These are phyloP conservation scores for Notolabrus celidotus DNA, from an alignment of 2,797 vertebrate species.

Conservation along the genomic window DNA sequence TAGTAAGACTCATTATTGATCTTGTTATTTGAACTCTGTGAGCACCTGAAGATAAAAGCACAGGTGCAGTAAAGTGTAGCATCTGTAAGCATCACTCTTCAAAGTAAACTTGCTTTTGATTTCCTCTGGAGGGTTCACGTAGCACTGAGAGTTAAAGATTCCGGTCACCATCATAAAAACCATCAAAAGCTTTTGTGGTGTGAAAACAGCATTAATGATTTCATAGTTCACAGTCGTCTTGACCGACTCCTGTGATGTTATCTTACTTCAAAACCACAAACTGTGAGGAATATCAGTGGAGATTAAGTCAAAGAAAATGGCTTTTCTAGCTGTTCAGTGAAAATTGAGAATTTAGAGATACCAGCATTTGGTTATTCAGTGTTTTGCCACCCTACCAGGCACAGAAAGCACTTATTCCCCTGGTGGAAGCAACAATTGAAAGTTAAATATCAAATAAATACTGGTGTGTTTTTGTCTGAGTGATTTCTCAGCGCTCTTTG, in stretches of 20 bases:
- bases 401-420: slow-evolving; percentile 39
- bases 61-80: background rate
- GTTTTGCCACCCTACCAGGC: slow-evolving; percentile 1
- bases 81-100: background rate
- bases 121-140: no score
- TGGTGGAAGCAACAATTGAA: slow-evolving; percentile 21
- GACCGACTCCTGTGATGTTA: no score
- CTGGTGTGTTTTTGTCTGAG: slow-evolving; percentile 10
- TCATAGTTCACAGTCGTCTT: background rate
- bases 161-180: background rate
- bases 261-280: background rate
- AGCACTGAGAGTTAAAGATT: background rate
- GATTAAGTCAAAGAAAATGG: background rate
- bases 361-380: background rate
- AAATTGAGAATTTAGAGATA: background rate
- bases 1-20: background rate
- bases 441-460: slow-evolving; percentile 32
- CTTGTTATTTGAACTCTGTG: background rate
- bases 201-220: background rate
- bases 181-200: background rate
- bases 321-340: background rate
- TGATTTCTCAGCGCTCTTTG: slow-evolving; percentile 47
- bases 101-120: background rate
- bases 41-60: background rate
- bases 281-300: background rate